Conservation (phyloP, 2,888 invertebrate species). For the Apoderus coryli region DNA sequence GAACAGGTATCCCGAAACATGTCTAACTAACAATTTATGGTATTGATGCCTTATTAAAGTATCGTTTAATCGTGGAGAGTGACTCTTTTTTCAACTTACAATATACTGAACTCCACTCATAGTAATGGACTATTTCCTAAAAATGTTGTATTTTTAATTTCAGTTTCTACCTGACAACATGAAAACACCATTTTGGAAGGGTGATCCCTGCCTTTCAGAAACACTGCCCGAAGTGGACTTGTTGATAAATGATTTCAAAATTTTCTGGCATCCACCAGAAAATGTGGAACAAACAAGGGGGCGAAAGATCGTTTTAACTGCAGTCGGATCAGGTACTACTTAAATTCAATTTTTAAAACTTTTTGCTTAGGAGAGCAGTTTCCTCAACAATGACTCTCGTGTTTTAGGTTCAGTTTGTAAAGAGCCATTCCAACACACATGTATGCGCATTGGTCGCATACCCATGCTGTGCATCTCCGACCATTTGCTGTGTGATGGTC, state of each 20-base stretch:
- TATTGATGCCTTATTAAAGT: too few species aligned
- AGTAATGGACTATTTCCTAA: too few species aligned
- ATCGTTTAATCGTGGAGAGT: too few species aligned
- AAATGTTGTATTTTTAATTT: constrained; percentile 13
- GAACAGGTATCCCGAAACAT: too few species aligned
- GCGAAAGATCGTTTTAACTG: constrained; percentile 24
- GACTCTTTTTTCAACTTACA: too few species aligned
- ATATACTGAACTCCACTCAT: too few species aligned
- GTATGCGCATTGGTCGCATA: constrained; percentile 27
- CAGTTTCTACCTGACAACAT: constrained; percentile 24
- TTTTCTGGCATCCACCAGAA: constrained; percentile 24
- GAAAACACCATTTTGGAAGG: constrained; percentile 23
- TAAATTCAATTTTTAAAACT: neutral
- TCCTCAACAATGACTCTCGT: too few species aligned
- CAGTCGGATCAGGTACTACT: constrained; percentile 26
- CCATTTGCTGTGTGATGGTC: constrained; percentile 50
- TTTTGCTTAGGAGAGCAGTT: constrained; percentile 1
- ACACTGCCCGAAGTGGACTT: constrained; percentile 22
- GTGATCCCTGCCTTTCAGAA: constrained; percentile 23
- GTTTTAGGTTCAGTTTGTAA: constrained; percentile 22
- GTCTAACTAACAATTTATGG: too few species aligned
- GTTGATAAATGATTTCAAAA: constrained; percentile 22
- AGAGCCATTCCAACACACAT: constrained; percentile 24
- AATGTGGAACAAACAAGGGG: constrained; percentile 17
- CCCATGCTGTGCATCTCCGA: constrained; percentile 45